Evolutionary conservation across 2,113 vertebrate species (phyloP), one percentile per base, ranked within the genome.

Genomic region (Laticauda colubrina): DNA sequence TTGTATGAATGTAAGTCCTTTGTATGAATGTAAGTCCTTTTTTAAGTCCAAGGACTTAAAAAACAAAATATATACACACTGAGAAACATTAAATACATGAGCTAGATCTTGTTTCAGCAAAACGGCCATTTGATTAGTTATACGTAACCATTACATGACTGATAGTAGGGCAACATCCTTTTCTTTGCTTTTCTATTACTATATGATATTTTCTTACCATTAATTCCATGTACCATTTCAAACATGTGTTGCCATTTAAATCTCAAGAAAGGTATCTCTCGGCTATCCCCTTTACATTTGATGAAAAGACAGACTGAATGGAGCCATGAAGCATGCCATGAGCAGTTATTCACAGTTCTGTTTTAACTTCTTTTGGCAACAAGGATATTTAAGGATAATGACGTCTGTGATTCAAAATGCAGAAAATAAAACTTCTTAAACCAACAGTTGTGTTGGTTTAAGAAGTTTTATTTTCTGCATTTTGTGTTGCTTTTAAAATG

Each of bases 241-340:
- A 98, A 98, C 98, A 98, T 97, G 93, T 98, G 97, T 97, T 98
- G 98, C 96, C 97, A 98, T 97, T 98, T 98, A 98, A 89, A 96
- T 97, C 97, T 98, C 97, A 98, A 97, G 96, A 98, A 97, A 98
- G 95, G 96, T 97, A 97, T 98, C 96, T 97, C 96, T 97, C 97
- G 97, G 96, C 97, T 97, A 96, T 96, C 94, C 95, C 93, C 96
- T 97, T 97, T 97, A 97, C 96, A 94, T 94, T 97, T 96, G 97
- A 97, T 97, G 97, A 97, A 98, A 97, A 96, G 95, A 97, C 96
- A 98, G 98, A 98, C 96, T 96, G 96, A 96, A 96, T 34, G 97
- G 98, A 98, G 98, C 97, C 98, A 97, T 92, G 92, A 94, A 97
- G 94, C 94, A 92, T 95, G 96, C 96, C 97, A 98, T 97, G 97